phyloP scores from a whole-genome alignment of 2,888 invertebrate species.

The Pollenia labialis region DNA sequence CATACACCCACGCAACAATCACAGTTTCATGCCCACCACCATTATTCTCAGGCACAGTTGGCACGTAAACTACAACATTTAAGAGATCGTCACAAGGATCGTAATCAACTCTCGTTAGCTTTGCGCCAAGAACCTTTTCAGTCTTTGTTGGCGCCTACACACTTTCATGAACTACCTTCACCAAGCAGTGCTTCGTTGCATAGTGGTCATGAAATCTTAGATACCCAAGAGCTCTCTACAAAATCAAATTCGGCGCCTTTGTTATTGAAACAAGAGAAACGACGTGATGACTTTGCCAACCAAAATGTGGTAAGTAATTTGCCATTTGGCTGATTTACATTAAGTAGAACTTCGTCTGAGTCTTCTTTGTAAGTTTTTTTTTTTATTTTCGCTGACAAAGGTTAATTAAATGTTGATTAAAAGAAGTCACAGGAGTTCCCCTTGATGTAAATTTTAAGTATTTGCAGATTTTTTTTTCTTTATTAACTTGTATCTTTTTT shows the following conservation, averaged over 20 bases:
- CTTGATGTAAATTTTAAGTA: slow-evolving; percentile 35
- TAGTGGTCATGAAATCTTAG: slow-evolving; percentile 82
- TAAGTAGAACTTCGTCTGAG: slow-evolving; percentile 38
- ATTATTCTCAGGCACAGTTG: slow-evolving; percentile 71
- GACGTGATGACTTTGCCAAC: slow-evolving; percentile 82
- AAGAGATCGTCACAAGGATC: slow-evolving; percentile 78
- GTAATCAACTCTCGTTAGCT: slow-evolving; percentile 81
- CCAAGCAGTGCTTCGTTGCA: slow-evolving; percentile 84
- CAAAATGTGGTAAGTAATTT: slow-evolving; percentile 82
- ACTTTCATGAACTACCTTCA: slow-evolving; percentile 83
- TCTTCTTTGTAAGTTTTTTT: slow-evolving; percentile 3
- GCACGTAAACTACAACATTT: slow-evolving; percentile 77
- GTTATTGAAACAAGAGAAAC: slow-evolving; percentile 82
- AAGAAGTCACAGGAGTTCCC: slow-evolving; percentile 76
- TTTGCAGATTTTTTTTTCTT: slow-evolving; percentile 53
- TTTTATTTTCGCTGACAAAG: slow-evolving; percentile 16
- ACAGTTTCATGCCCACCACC: slow-evolving; percentile 70
- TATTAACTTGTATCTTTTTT: slow-evolving; percentile 60
- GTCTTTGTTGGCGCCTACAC: slow-evolving; percentile 81
- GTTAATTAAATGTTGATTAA: slow-evolving; percentile 75
- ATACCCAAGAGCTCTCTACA: slow-evolving; percentile 83
- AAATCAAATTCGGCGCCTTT: slow-evolving; percentile 84
- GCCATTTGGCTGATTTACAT: slow-evolving; percentile 37
- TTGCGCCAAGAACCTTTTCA: slow-evolving; percentile 84
- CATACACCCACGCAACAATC: slow-evolving; percentile 73